Percentiles rank a stretch among this genome's conserved stretches.
Conservation (phyloP, 2,113 vertebrate species). For the Penelope pileata region DNA sequence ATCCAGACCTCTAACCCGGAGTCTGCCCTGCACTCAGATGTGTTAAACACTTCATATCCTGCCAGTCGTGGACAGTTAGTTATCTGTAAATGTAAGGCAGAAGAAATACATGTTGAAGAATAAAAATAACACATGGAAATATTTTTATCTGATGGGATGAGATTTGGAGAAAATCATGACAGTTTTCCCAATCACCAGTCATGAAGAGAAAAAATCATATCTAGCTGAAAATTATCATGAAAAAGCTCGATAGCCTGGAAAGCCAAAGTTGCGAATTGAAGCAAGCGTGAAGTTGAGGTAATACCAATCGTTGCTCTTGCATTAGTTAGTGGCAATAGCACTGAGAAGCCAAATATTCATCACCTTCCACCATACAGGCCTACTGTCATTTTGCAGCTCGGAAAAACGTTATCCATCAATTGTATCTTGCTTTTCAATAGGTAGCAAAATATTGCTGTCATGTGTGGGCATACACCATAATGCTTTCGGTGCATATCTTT, state of each 20-base stretch:
- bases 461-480: background rate
- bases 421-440: background rate
- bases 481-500: background rate
- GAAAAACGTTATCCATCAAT: background rate
- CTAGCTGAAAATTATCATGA: background rate
- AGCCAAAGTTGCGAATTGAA: background rate
- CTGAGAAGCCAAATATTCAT: background rate
- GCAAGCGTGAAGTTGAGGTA: background rate
- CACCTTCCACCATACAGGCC: background rate
- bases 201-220: background rate
- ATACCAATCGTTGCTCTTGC: background rate
- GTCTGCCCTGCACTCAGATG: background rate
- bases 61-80: background rate
- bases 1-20: background rate
- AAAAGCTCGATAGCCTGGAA: background rate
- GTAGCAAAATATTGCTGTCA: background rate
- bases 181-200: background rate
- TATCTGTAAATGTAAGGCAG: background rate
- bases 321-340: background rate
- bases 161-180: background rate
- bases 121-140: background rate
- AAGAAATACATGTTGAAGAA: background rate
- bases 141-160: background rate
- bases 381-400: background rate
- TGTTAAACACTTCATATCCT: rapidly evolving